phyloP scores from a whole-genome alignment of 2,113 vertebrate species.

The Mus musculus region GRCm39 chr3:155849001-155849500 shows the following conservation, averaged over 20 bases:
- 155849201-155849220: not conserved
- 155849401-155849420: too few species aligned
- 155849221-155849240: not conserved
- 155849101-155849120: accelerated
- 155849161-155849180: not conserved
- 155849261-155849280: not conserved
- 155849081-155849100: not conserved
- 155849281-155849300: not conserved
- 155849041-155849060: too few species aligned
- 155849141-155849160: not conserved
- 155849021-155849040: too few species aligned
- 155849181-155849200: not conserved
- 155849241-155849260: not conserved
- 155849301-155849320: not conserved
- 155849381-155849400: too few species aligned
- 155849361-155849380: too few species aligned
- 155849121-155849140: not conserved
- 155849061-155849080: too few species aligned
- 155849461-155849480: too few species aligned
- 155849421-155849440: too few species aligned
- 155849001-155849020: not conserved
- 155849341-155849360: not conserved
- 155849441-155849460: too few species aligned
- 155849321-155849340: not conserved
- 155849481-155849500: too few species aligned